Evolutionary conservation across 2,797 vertebrate species (phyloP).

Genomic region (Pseudomugil gertrudae): DNA sequence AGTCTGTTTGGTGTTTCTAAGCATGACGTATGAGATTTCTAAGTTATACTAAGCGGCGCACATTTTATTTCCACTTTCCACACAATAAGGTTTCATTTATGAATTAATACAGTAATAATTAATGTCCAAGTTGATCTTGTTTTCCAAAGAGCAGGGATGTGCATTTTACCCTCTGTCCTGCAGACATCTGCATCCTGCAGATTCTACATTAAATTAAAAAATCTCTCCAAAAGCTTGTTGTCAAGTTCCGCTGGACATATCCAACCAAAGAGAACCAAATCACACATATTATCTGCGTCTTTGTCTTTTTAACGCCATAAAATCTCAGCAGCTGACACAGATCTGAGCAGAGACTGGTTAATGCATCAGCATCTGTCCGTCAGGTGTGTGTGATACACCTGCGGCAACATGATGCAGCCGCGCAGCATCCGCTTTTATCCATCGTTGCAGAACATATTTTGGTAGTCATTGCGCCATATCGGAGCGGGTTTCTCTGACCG

Average conservation of each 20-base stretch:
- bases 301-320: too few species aligned
- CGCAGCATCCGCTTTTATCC: too few species aligned
- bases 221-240: too few species aligned
- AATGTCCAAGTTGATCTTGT: background rate
- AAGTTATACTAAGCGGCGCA: too few species aligned
- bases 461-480: background rate
- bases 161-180: too few species aligned
- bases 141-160: background rate
- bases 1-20: too few species aligned
- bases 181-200: too few species aligned
- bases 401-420: constrained; percentile 1
- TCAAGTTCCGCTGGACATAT: too few species aligned
- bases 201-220: too few species aligned
- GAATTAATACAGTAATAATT: background rate
- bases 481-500: background rate
- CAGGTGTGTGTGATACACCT: constrained; percentile 10
- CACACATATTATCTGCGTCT: background rate
- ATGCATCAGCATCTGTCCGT: background rate
- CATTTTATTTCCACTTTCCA: too few species aligned
- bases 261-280: background rate
- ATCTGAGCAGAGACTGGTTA: background rate
- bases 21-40: too few species aligned
- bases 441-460: background rate
- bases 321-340: background rate
- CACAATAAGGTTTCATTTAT: too few species aligned